These are phyloP conservation scores for Oostethus manadensis DNA, from an alignment of 2,113 vertebrate species.

Conservation along the genomic window DNA sequence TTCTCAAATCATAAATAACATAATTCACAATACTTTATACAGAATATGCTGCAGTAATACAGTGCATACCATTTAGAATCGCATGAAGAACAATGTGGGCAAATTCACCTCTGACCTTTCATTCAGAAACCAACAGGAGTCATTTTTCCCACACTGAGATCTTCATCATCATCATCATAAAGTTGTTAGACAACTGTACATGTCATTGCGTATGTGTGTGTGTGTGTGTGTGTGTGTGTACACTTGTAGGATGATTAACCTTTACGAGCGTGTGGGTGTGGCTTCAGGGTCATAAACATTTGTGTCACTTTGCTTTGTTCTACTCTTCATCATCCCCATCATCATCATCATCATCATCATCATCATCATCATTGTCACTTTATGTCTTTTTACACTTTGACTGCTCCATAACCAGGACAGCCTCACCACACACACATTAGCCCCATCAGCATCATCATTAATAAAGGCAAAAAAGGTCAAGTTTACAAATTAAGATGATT, in stretches of 20 bases:
- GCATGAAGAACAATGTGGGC: background rate
- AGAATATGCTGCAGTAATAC: too few relatives aligned
- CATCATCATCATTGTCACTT: background rate
- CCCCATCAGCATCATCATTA: too few relatives aligned
- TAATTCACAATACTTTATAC: too few relatives aligned
- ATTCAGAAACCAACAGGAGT: background rate
- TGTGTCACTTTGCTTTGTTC: background rate
- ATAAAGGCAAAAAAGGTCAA: too few relatives aligned
- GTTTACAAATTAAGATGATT: too few relatives aligned
- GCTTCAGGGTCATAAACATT: background rate
- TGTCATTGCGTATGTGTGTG: background rate
- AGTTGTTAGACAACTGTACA: background rate
- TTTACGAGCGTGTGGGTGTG: slow-evolving; percentile 3
- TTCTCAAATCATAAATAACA: too few relatives aligned
- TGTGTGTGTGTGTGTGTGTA: background rate
- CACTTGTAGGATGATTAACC: slow-evolving; percentile 2
- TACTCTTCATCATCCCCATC: background rate
- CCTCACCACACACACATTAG: too few relatives aligned
- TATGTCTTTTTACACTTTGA: too few relatives aligned
- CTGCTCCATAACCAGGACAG: too few relatives aligned
- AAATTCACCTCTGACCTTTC: background rate
- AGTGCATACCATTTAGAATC: too few relatives aligned
- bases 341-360: background rate
- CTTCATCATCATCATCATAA: slow-evolving; percentile 2
- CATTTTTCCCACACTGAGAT: background rate